Evolutionary conservation across 2,888 invertebrate genomes (phyloP).

Genomic region (Rutpela maculata): DNA sequence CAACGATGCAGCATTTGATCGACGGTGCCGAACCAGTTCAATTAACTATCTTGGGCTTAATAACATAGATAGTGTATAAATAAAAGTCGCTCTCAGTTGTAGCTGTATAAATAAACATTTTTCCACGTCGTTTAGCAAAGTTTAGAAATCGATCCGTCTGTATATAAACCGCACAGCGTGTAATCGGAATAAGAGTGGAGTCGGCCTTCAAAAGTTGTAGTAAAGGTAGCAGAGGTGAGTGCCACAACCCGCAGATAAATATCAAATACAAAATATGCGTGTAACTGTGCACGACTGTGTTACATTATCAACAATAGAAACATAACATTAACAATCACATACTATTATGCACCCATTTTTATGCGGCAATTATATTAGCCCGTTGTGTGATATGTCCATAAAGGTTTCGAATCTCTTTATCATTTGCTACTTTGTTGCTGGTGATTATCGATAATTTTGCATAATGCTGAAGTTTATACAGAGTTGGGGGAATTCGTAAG

Average conservation of each 20-base stretch:
- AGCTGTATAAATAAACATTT: not conserved
- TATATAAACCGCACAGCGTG: not conserved
- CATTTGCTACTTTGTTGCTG: not conserved
- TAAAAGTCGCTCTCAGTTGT: not conserved
- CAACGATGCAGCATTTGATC: too few relatives aligned
- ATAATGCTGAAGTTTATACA: too few relatives aligned
- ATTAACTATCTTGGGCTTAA: too few relatives aligned
- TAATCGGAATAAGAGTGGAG: constrained; percentile 1
- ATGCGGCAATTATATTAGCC: not conserved
- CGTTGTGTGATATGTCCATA: constrained; percentile 2
- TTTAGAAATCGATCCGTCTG: constrained; percentile 14
- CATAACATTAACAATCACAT: not conserved
- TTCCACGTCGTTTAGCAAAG: not conserved
- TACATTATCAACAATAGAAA: constrained; percentile 10
- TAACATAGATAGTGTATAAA: not conserved
- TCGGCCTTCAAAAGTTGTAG: constrained; percentile 12
- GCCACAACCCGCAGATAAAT: constrained; percentile 16
- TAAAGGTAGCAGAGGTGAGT: constrained; percentile 13
- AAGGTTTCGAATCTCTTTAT: constrained; percentile 9
- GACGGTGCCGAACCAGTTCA: too few relatives aligned
- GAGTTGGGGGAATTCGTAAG: too few relatives aligned
- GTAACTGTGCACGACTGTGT: constrained; percentile 13
- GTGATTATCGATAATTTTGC: not conserved
- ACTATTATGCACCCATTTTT: not conserved
- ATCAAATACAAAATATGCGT: constrained; percentile 17